These are phyloP conservation scores for Petrocephalus zakoni DNA, from an alignment of 2,113 vertebrate species.

Conservation along the genomic window DNA sequence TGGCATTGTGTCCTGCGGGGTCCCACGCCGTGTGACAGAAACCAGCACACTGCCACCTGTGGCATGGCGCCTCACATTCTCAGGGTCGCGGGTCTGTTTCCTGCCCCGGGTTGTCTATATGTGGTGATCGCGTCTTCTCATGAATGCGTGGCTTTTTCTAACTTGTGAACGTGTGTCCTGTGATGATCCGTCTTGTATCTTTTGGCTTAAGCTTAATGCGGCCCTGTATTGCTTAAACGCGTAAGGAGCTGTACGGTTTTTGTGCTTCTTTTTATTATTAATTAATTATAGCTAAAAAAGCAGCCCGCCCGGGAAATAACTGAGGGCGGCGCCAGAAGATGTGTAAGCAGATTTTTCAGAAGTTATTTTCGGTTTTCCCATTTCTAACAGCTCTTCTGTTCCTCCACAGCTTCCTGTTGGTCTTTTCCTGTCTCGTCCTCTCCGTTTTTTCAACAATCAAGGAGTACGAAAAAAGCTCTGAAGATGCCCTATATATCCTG, in stretches of 20 bases:
- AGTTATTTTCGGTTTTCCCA: neutral
- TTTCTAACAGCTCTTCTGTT: constrained; percentile 15
- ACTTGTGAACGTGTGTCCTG: neutral
- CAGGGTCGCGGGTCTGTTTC: neutral
- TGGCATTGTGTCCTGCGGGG: neutral
- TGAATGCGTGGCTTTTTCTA: neutral
- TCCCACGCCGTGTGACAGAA: neutral
- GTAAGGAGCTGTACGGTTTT: neutral
- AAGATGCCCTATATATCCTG: constrained; percentile 93
- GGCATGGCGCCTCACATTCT: neutral
- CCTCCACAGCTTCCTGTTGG: constrained; percentile 83
- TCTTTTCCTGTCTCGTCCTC: constrained; percentile 94
- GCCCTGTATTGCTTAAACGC: neutral
- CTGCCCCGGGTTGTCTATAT: neutral
- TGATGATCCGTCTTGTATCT: neutral
- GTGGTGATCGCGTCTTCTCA: too few species aligned
- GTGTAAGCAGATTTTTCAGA: neutral
- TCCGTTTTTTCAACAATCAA: constrained; percentile 95
- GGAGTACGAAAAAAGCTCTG: constrained; percentile 94
- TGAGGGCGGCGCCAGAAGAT: neutral
- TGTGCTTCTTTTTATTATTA: neutral
- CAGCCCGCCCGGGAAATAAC: neutral
- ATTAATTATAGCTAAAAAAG: neutral
- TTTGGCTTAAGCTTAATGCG: neutral
- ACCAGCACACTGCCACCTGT: neutral